Base-by-base conservation (phyloP, 2,113 vertebrate genomes). In the Tretioscincus oriximinensis region DNA sequence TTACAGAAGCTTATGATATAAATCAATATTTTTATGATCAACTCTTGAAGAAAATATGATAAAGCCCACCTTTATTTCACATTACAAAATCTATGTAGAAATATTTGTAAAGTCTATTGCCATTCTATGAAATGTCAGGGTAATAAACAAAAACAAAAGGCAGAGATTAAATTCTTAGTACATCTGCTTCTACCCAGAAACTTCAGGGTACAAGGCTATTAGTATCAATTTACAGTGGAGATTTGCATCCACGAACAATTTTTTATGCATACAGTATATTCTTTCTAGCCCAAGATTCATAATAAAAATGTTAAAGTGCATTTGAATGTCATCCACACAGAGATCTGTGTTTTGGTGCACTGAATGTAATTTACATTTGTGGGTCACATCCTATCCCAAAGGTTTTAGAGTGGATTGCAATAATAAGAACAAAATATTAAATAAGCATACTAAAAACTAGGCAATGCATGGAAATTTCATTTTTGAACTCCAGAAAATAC, bases 1-100 rank as follows among this genome's bases (percentile, higher is more conserved):
- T 92, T 93, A 90, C 58, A 87, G 82, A 76, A 77, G 69, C 91
- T 88, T 88, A 91, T 85, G 73, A 92, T 90, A 90, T 87, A 9
- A 90, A 78, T 92, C 93, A 88, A 92, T 95, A 88, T 88, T 86
- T 92, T 54, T 82, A 60, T 82, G 89, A 94, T 93, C 94, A 91
- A 93, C 92, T 92, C 90, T 70, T 87, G 73, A 80, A 80, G 91
- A 91, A 88, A 83, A 61, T 73, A 86, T 88, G 84, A 88, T 92
- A 80, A 90, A 75, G 81, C 86, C 65, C 80, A 54, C 86, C 89
- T 80, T 87, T 66, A 79, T 84, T 90, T 85, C 35, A 58, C 24
- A 73, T 89, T 84, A 89, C 78, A 88, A 76, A 84, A 85, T 87
- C 93, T 91, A 73, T 82, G 76, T 83, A 81, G 90, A 92, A 73